Conservation (phyloP, 2,888 invertebrate species). For the Carterocephalus palaemon region DNA sequence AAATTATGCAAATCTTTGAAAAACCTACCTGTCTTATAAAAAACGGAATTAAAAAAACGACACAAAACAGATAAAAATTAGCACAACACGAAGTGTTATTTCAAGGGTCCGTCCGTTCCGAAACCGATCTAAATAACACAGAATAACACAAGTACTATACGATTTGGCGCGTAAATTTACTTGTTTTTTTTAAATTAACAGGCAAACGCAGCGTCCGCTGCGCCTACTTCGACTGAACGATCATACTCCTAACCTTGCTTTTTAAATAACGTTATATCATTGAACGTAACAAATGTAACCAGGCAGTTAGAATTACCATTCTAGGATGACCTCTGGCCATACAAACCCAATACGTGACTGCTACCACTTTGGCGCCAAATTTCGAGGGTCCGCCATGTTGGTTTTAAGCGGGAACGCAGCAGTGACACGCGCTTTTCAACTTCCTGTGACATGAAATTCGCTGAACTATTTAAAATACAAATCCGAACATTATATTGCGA, state of each 20-base stretch:
- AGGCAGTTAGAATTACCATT: conserved; percentile 19
- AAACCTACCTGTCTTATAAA: conserved; percentile 36
- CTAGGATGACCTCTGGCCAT: conserved; percentile 24
- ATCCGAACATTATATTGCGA: too few relatives aligned
- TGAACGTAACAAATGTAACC: conserved; percentile 30
- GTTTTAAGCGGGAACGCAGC: not conserved
- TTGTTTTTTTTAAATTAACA: conserved; percentile 39
- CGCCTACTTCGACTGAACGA: conserved; percentile 50
- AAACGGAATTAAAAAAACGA: conserved; percentile 40
- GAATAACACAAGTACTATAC: conserved; percentile 52
- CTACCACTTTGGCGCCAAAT: conserved; percentile 4
- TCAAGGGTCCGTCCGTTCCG: conserved; percentile 36
- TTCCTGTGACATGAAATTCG: too few relatives aligned
- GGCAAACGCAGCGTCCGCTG: conserved; percentile 51
- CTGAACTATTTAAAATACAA: too few relatives aligned
- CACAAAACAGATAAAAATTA: conserved; percentile 34
- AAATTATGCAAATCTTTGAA: conserved; percentile 10
- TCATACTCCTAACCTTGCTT: conserved; percentile 44
- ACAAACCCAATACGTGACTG: conserved; percentile 8
- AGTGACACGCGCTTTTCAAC: conserved; percentile 6
- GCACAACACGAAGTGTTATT: conserved; percentile 48
- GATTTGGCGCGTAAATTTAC: conserved; percentile 47
- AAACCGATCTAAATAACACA: conserved; percentile 41
- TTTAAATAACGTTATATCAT: conserved; percentile 43
- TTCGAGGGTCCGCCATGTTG: conserved; percentile 12